Conservation (phyloP, 1,140 invertebrate species). For the Phymastichus coffea region DNA sequence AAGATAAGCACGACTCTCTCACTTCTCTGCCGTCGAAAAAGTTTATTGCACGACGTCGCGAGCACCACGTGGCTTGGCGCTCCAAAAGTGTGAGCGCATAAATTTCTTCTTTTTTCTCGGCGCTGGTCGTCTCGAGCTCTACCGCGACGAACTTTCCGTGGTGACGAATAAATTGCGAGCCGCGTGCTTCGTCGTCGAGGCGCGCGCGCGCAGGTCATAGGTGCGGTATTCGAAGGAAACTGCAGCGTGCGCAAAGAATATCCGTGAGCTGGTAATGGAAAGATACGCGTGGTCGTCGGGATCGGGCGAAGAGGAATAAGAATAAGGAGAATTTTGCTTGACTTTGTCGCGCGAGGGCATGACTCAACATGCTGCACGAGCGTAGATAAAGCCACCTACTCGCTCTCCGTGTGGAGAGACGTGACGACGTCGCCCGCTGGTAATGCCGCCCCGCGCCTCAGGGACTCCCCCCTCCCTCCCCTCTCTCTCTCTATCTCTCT, state of each 20-base stretch:
- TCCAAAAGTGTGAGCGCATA: neutral
- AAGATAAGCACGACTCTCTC: no score
- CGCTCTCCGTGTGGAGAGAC: slow-evolving; percentile 1
- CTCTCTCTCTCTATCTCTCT: no score
- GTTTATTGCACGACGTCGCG: neutral
- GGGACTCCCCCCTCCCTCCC: no score
- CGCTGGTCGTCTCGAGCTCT: neutral
- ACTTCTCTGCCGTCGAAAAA: no score
- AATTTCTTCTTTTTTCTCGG: neutral
- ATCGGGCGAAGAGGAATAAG: neutral
- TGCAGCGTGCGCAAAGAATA: neutral
- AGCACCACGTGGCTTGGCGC: neutral
- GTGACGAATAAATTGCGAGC: no score
- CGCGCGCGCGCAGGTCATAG: neutral
- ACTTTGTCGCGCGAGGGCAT: no score
- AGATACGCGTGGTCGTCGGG: neutral
- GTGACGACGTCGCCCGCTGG: slow-evolving; percentile 26
- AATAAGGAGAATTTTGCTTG: no score
- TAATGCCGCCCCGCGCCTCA: slow-evolving; percentile 29
- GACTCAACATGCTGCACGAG: slow-evolving; percentile 26
- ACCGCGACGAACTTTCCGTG: no score
- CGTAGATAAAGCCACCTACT: slow-evolving; percentile 29
- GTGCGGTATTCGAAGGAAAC: neutral
- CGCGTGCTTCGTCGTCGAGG: neutral
- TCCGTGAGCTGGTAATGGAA: neutral